Evolutionary conservation across 2,888 invertebrate species (phyloP).

Genomic region (Hirtodrosophila alboralis): DNA sequence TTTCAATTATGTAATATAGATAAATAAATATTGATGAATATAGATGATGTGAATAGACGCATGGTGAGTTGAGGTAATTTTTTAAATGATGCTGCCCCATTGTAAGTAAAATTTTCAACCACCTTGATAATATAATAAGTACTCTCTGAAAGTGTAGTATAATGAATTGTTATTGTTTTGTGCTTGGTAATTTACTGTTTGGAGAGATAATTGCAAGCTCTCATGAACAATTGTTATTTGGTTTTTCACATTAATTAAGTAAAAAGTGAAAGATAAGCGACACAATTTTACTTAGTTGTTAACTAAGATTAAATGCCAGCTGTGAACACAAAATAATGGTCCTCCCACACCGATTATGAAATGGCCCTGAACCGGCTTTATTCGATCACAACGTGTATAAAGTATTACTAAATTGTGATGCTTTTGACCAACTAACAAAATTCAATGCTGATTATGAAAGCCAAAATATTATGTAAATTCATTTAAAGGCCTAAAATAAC

Average conservation of each 20-base stretch:
- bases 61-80: too few species aligned
- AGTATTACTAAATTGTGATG: conserved; percentile 16
- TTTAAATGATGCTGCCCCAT: background rate
- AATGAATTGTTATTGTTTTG: conserved; percentile 14
- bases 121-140: conserved; percentile 1
- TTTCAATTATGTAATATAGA: too few species aligned
- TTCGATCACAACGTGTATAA: conserved; percentile 6
- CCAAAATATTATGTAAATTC: conserved; percentile 35
- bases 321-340: background rate
- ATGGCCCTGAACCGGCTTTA: conserved; percentile 14
- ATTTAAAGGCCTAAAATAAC: conserved; percentile 3
- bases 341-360: conserved; percentile 24
- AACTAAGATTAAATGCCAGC: conserved; percentile 17
- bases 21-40: too few species aligned
- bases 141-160: background rate
- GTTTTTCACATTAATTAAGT: conserved; percentile 30
- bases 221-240: conserved; percentile 31
- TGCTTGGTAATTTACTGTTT: conserved; percentile 24
- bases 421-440: conserved; percentile 3
- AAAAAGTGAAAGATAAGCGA: conserved; percentile 12
- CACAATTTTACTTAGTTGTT: conserved; percentile 14
- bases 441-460: conserved; percentile 8
- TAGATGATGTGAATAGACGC: too few species aligned
- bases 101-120: conserved; percentile 3
- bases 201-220: conserved; percentile 19